Conservation (phyloP, 2,888 invertebrate genomes). For the Archips crataeganus region DNA sequence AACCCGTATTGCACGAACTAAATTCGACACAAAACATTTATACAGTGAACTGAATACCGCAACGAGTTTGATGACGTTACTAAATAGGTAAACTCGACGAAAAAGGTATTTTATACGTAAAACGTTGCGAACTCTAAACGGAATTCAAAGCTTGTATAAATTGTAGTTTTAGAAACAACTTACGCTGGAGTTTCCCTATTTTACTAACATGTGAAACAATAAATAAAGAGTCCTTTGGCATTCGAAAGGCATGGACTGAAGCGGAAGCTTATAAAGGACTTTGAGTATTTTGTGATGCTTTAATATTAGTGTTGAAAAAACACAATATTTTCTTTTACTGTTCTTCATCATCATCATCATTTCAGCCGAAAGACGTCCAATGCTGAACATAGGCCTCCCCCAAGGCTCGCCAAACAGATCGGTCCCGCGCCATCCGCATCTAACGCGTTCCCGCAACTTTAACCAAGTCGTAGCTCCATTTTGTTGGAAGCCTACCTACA, state of each 20-base stretch:
- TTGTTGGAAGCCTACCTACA: too few relatives aligned
- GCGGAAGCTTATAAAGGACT: background rate
- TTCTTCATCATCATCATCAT: too few relatives aligned
- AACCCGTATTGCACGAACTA: background rate
- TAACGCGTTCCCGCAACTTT: too few relatives aligned
- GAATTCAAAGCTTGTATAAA: slow-evolving; percentile 24
- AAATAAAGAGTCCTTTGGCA: slow-evolving; percentile 25
- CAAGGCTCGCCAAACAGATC: too few relatives aligned
- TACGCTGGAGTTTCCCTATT: slow-evolving; percentile 30
- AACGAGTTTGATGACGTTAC: background rate
- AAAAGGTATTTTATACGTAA: slow-evolving; percentile 18
- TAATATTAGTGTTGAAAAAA: too few relatives aligned
- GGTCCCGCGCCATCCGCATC: too few relatives aligned
- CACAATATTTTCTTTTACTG: too few relatives aligned
- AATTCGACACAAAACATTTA: background rate
- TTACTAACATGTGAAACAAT: slow-evolving; percentile 21
- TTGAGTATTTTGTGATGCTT: too few relatives aligned
- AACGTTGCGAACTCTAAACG: slow-evolving; percentile 6
- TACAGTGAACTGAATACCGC: background rate
- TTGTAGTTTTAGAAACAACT: slow-evolving; percentile 31
- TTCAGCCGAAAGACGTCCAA: too few relatives aligned
- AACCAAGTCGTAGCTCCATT: too few relatives aligned
- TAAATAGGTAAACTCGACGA: background rate
- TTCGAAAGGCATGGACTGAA: background rate
- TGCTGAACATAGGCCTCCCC: too few relatives aligned